Evolutionary conservation across 1,140 invertebrate species (phyloP), one percentile per base, ranked within the genome.

Genomic region (Drosophila guanche): DNA sequence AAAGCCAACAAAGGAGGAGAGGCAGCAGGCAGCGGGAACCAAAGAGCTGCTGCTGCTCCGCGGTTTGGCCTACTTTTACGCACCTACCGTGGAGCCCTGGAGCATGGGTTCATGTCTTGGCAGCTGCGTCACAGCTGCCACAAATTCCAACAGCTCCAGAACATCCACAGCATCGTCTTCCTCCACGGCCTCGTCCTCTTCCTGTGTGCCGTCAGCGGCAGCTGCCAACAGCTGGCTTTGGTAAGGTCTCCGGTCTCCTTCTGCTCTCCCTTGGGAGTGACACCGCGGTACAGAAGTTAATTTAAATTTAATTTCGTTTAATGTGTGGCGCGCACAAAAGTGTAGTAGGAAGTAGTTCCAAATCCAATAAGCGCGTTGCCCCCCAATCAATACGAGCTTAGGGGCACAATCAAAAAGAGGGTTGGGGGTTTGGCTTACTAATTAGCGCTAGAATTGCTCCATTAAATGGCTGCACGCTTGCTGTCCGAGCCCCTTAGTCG

Each of bases 51-150:
- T 51, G 22, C 27, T 48, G 50, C n/a, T 40, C 42, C 42, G 27
- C 56, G 66, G 48, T 43, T 23, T 55, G 53, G 53, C 29, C 50
- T 52, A 52, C 16, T 37, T 37, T 37, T 20, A 60, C 50, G 54
- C 66, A 55, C 33, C 53, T 57, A 50, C 51, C 40, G 47, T 29
- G 43, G 14, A 40, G 42, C 42, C 41, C 22, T 57, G 50, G 66
- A 86, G 71, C 55, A 89, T 89, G 84, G 84, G 84, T 81, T 83
- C 84, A 77, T 89, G 84, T 53, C 61, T 89, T 29, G 84, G 84
- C 67, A 84, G 79, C 76, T 88, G 84, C 33, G 69, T 71, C 40
- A 48, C 69, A 66, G 58, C 60, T 46, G 22, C 46, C 42, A 37
- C 48, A 29, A 43, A 61, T 50, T 59, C 20, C 71, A 29, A 22